Conservation (phyloP, 2,113 vertebrate genomes). For the Morone saxatilis region DNA sequence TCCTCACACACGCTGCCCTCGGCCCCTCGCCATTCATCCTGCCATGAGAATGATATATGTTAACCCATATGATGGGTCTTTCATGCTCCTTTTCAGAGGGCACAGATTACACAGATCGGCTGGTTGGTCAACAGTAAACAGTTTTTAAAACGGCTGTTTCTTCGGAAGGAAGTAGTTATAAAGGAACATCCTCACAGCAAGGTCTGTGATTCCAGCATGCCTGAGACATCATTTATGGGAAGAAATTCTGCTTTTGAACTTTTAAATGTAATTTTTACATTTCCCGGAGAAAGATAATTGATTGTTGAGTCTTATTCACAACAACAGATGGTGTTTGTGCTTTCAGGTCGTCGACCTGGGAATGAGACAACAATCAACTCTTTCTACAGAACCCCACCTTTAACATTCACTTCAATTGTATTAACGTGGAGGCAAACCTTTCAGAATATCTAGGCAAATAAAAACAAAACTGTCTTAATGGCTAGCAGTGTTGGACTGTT, state of each 20-base stretch:
- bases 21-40: slow-evolving; percentile 52
- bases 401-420: background rate
- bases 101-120: slow-evolving; percentile 43
- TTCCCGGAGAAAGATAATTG: too few species aligned
- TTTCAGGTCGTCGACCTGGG: too few species aligned
- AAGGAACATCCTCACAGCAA: background rate
- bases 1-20: slow-evolving; percentile 59
- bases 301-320: too few species aligned
- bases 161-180: background rate
- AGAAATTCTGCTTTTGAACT: background rate
- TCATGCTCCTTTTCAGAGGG: slow-evolving; percentile 40
- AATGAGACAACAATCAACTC: too few species aligned
- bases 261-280: background rate
- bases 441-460: background rate
- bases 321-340: too few species aligned
- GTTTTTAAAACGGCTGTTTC: background rate
- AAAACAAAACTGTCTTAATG: background rate
- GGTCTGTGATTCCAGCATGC: background rate
- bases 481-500: background rate
- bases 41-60: slow-evolving; percentile 64
- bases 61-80: slow-evolving; percentile 34
- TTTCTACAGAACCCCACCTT: too few species aligned
- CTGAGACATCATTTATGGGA: background rate
- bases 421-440: background rate
- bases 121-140: slow-evolving; percentile 33